Base-by-base conservation (phyloP, 2,888 invertebrate genomes). In the Agriopis marginaria region DNA sequence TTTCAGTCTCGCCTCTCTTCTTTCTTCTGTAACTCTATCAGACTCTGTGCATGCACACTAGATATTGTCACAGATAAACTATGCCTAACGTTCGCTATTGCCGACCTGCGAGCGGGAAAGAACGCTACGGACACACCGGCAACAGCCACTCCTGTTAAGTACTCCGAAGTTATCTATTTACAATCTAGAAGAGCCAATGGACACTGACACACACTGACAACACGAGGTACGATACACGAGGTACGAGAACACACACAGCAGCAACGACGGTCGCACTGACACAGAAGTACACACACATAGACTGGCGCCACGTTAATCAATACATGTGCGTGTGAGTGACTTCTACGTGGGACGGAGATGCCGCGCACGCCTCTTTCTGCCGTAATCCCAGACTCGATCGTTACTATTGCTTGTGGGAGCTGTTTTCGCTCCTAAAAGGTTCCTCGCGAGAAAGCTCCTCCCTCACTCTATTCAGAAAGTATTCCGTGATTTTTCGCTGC, bases 291-390 rank as follows among this genome's bases (percentile, higher is more conserved):
- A 91, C 89, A 91, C 86, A 90, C 88, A 86, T 77, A 88, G 89
- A 90, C 88, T 89, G 89, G 89, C 91, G 93, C 91, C 95, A 91
- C 91, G 86, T 88, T 91, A 90, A 92, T 95, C 95, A 96, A 95
- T 95, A 96, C 95, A 95, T 96, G 95, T 96, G 95, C 94, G 94
- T 95, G 95, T 95, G 95, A 95, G 96, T 95, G 94, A 91, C 86
- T 85, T 84, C 84, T 86, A 85, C 83, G 82, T 84, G 82, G 84
- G 88, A 86, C 81, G 75, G 81, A 77, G 74, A 77, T 68, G 64
- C 72, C 73, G 78, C 76, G 85, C 64, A 84, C 83, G 87, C 86
- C 89, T 87, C 87, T 88, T 85, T 86, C 89, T 88, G 77, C 78
- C 72, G 74, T 56, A 71, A 68, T 74, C 70, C 69, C 62, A 54